Evolutionary conservation across 2,888 invertebrate genomes (phyloP), one percentile per base, ranked within the genome.

Genomic region (Norana najaformis): DNA sequence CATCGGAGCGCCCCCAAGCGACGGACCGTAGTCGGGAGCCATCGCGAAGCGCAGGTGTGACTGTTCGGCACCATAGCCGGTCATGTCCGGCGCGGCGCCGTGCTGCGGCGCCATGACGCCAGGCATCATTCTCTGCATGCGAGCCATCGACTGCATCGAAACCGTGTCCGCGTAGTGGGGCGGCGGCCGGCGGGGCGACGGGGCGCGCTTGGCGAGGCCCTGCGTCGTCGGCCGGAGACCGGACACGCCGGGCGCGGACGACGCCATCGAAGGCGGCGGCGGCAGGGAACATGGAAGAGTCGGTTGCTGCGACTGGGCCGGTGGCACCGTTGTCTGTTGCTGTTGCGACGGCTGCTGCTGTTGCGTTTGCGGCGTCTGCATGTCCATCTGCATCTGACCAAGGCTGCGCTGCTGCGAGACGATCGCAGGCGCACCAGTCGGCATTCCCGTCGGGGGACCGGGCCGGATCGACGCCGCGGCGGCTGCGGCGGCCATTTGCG

Each of bases 351-450:
- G 90, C 41, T 91, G 94, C 90, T 90, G 90, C 88, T 89, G 94
- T 91, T 93, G 94, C 92, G 94, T 95, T 92, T 93, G 94, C 92
- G 93, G 20, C 18, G 83, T 39, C 20, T 35, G 83, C 83, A 83
- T 83, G 16, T 83, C 83, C 34, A 83, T 36, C 34, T 34, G 83
- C 30, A 83, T 83, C 83, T 83, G 83, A 16, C 83, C 83, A 34
- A 83, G 34, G 4, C 35, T 34, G 18, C 83, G 83, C 83, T 83
- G 83, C 83, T 34, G 83, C 83, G 69, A n/a, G 30, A n/a, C 69
- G 30, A n/a, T 30, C n/a, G 69, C n/a, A 3, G 16, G 5, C 8
- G 8, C 69, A 11, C 69, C n/a, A n/a, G 69, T 13, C 69, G 30
- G 69, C 69, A 69, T 69, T n/a, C 69, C 69, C 30, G 30, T 8